phyloP scores from a whole-genome alignment of 2,797 vertebrate genomes.

The Phoeniculus purpureus region DNA sequence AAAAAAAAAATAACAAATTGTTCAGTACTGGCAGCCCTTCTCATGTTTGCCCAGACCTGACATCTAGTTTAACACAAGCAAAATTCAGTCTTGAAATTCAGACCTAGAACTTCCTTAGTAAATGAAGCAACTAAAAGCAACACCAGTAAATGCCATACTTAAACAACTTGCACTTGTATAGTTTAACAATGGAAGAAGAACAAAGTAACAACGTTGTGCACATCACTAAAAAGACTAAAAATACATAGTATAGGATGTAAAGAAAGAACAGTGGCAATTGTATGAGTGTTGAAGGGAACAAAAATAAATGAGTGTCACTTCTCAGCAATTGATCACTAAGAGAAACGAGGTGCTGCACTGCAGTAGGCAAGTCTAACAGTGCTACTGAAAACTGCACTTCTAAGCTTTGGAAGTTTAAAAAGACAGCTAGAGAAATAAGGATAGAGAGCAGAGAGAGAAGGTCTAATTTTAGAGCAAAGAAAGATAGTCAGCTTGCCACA shows the following conservation, averaged over 20 bases:
- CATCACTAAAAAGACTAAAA: background rate
- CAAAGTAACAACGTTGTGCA: background rate
- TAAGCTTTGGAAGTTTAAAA: conserved; percentile 14
- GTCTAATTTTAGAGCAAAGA: background rate
- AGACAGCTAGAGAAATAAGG: background rate
- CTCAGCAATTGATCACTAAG: background rate
- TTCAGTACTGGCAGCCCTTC: background rate
- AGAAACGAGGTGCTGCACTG: background rate
- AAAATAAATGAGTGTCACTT: background rate
- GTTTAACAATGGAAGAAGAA: background rate
- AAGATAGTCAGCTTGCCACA: conserved; percentile 14
- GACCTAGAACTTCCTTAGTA: background rate
- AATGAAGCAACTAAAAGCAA: background rate
- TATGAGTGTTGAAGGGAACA: background rate
- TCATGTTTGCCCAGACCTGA: background rate
- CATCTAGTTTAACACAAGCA: background rate
- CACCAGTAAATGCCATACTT: background rate
- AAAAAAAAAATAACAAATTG: background rate
- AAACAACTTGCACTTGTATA: background rate
- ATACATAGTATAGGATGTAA: background rate
- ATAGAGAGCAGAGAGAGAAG: background rate
- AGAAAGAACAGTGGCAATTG: background rate
- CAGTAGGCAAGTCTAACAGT: conserved; percentile 14
- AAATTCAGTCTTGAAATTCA: background rate
- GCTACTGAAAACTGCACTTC: conserved; percentile 23